Base-by-base conservation (phyloP, 2,888 invertebrate genomes). In the Phaedon cochleariae region DNA sequence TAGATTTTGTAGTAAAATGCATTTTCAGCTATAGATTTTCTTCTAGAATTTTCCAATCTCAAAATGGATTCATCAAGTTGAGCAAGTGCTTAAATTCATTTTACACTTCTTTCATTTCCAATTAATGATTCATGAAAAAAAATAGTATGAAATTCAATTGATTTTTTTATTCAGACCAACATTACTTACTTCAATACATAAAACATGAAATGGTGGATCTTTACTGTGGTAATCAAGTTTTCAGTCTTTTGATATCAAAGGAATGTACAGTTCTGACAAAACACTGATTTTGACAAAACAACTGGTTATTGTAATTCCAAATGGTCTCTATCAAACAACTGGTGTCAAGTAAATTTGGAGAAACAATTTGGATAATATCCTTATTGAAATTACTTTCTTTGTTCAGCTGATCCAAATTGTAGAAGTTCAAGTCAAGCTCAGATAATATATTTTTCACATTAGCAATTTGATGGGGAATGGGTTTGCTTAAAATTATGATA, bases 281-380 rank as follows among this genome's bases (percentile, higher is more conserved):
- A 31, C 62, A 64, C 22, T 53, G 49, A 58, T 65, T 57, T 48
- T 67, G 53, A 49, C 37, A 54, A 62, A 70, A 68, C n/a, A 74
- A 53, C 37, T 65, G 45, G 45, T 68, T 69, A 55, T 77, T 76
- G 57, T 77, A 75, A 64, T 73, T 73, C 65, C 71, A 73, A 59
- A 69, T 67, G 20, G 49, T 34, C n/a, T 60, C 62, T 31, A 70
- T 54, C 15, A 70, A 61, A 31, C 37, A 26, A 17, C 55, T 63
- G 12, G 17, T 10, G 21, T 69, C 68, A 48, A 79, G 70, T 37
- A 70, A 51, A 48, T 61, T 48, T 0, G 73, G 68, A 7, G 55
- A 22, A 37, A 78, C 69, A 63, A 79, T 60, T 64, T 76, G 73
- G 9, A 75, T 52, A 53, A 79, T 66, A 70, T 77, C 79, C 57